Percentiles rank a stretch among this genome's conserved stretches.
Evolutionary conservation across 1,140 invertebrate species (phyloP).

Genomic region (Lordiphosa clarofinis): DNA sequence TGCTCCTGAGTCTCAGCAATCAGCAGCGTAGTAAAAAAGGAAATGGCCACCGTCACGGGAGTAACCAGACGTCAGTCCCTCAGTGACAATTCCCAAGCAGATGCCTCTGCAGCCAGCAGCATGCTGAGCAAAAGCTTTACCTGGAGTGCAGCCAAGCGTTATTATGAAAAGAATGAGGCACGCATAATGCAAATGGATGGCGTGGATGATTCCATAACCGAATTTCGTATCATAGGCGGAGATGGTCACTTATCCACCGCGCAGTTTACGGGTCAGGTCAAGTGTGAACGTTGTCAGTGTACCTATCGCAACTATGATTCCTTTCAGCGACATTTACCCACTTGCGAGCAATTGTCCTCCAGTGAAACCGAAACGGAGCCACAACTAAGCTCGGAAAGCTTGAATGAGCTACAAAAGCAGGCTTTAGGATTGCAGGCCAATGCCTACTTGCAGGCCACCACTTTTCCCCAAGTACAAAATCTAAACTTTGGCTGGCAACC

Average conservation of each 20-base stretch:
- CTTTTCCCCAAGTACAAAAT: no score
- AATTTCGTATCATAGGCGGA: slow-evolving; percentile 69
- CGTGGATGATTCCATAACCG: slow-evolving; percentile 84
- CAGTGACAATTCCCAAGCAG: slow-evolving; percentile 27
- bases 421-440: no score
- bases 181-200: slow-evolving; percentile 87
- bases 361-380: slow-evolving; percentile 87
- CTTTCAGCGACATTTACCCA: slow-evolving; percentile 89
- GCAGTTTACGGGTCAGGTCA: slow-evolving; percentile 86
- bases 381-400: slow-evolving; percentile 51
- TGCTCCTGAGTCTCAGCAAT: slow-evolving; percentile 80
- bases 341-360: slow-evolving; percentile 86
- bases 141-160: slow-evolving; percentile 75
- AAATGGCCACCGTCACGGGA: slow-evolving; percentile 54
- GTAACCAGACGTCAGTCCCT: slow-evolving; percentile 57
- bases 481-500: slow-evolving; percentile 71
- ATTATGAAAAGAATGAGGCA: slow-evolving; percentile 57
- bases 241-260: slow-evolving; percentile 75
- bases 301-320: slow-evolving; percentile 93
- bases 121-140: slow-evolving; percentile 79
- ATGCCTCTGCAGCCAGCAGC: slow-evolving; percentile 8
- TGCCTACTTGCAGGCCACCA: no score
- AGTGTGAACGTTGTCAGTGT: slow-evolving; percentile 92
- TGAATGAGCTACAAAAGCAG: slow-evolving; percentile 59
- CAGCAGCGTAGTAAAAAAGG: slow-evolving; percentile 66